Evolutionary conservation across 2,888 invertebrate genomes (phyloP).

Genomic region (Mamestra brassicae): DNA sequence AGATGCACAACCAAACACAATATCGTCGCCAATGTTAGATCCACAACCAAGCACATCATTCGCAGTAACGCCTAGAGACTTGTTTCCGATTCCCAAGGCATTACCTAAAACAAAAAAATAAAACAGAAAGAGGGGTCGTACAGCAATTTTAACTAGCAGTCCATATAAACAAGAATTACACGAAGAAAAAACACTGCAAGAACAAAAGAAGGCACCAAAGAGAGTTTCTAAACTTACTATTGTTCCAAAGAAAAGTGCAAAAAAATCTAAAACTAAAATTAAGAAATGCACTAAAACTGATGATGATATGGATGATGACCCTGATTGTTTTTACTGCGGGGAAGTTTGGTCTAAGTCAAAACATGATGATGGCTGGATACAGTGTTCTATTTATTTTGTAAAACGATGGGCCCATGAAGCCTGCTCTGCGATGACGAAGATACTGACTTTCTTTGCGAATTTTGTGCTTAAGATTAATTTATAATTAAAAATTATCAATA

Average conservation of each 20-base stretch:
- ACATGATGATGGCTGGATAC: conserved; percentile 45
- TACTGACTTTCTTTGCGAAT: conserved; percentile 21
- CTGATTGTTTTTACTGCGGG: conserved; percentile 41
- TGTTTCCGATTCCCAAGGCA: conserved; percentile 39
- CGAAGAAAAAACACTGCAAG: not conserved
- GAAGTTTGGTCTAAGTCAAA: conserved; percentile 41
- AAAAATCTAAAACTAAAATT: conserved; percentile 31
- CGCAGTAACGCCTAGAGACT: conserved; percentile 33
- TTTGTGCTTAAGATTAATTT: conserved; percentile 22
- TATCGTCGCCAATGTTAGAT: not conserved
- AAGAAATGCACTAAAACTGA: conserved; percentile 30
- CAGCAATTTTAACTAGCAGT: conserved; percentile 40
- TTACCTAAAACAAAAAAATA: conserved; percentile 17
- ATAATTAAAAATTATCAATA: conserved; percentile 3
- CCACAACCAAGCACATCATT: conserved; percentile 15
- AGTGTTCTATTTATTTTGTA: conserved; percentile 34
- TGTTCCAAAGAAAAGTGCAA: conserved; percentile 15
- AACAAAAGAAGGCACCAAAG: conserved; percentile 36
- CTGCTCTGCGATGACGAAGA: conserved; percentile 21
- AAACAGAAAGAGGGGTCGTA: conserved; percentile 37
- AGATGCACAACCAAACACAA: conserved; percentile 21
- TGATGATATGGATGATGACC: conserved; percentile 35
- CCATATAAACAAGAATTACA: conserved; percentile 31
- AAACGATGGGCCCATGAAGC: conserved; percentile 42
- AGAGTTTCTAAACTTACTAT: conserved; percentile 34